Evolutionary conservation across 2,888 invertebrate species (phyloP).

Genomic region (Chorisops tibialis): DNA sequence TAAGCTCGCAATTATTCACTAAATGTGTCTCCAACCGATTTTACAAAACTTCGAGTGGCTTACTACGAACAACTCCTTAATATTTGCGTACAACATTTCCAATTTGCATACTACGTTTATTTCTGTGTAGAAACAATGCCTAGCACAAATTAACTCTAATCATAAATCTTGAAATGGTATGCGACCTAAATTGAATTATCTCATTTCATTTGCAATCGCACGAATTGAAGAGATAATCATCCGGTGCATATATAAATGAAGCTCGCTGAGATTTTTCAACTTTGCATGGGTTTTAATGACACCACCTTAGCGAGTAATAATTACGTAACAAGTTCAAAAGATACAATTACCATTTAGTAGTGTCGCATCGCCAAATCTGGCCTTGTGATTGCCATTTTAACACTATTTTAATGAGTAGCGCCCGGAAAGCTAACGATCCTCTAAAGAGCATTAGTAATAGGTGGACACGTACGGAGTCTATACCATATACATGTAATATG

Average conservation of each 20-base stretch:
- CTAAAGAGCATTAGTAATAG: no score
- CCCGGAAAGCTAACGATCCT: background rate
- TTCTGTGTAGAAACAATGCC: background rate
- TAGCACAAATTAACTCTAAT: slow-evolving; percentile 9
- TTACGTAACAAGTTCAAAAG: slow-evolving; percentile 15
- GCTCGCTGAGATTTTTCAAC: background rate
- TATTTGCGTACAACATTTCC: background rate
- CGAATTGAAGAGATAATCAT: slow-evolving; percentile 6
- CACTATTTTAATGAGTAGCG: slow-evolving; percentile 1
- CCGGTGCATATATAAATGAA: background rate
- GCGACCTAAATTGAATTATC: slow-evolving; percentile 28
- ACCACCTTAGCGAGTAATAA: background rate
- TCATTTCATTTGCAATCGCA: background rate
- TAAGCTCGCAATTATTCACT: no score
- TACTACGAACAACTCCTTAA: background rate
- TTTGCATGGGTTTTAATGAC: no score
- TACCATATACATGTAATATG: no score
- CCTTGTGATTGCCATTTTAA: slow-evolving; percentile 9
- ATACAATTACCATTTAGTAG: background rate
- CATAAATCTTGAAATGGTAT: slow-evolving; percentile 1
- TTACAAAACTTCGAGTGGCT: no score
- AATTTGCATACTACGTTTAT: background rate
- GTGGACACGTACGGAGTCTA: no score
- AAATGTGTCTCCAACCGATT: no score
- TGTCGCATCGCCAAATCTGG: slow-evolving; percentile 3